Evolutionary conservation across 2,888 invertebrate genomes (phyloP).

Genomic region (Machimus rusticus): DNA sequence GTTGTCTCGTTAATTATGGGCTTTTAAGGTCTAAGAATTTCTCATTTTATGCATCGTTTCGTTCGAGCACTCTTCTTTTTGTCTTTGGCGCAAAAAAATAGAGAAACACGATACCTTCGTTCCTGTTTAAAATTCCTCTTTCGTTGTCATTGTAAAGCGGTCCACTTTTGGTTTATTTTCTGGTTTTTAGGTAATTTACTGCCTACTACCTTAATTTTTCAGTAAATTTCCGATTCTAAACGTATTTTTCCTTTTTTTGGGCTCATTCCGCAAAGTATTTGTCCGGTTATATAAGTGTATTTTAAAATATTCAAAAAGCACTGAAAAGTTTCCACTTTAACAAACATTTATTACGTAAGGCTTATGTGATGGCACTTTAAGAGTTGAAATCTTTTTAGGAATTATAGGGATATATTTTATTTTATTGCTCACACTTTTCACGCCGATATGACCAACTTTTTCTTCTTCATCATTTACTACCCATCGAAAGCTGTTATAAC

Average conservation of each 20-base stretch:
- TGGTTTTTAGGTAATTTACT: not conserved
- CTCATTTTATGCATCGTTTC: not conserved
- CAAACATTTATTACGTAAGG: not conserved
- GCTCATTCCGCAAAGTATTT: not conserved
- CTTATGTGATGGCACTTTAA: not conserved
- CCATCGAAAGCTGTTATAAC: not conserved
- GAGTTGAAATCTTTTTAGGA: not conserved
- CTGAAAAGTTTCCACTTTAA: not conserved
- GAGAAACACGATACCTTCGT: not conserved
- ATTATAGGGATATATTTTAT: not conserved
- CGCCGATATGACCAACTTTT: not conserved
- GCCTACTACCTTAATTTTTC: not conserved
- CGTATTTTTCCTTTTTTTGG: not conserved
- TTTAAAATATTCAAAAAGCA: not conserved
- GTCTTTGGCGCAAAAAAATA: not conserved
- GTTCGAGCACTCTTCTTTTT: not conserved
- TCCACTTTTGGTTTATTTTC: not conserved
- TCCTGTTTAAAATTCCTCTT: not conserved
- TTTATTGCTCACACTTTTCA: not conserved
- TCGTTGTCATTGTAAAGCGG: not conserved
- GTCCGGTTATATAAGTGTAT: not conserved
- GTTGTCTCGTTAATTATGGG: not conserved
- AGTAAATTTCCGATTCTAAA: not conserved
- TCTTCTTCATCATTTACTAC: not conserved
- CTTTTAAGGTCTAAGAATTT: not conserved